A percentile compares a stretch with the other conserved stretches of the same genome.
Conservation (phyloP, 2,113 vertebrate genomes). For the Coptodon rendalli region DNA sequence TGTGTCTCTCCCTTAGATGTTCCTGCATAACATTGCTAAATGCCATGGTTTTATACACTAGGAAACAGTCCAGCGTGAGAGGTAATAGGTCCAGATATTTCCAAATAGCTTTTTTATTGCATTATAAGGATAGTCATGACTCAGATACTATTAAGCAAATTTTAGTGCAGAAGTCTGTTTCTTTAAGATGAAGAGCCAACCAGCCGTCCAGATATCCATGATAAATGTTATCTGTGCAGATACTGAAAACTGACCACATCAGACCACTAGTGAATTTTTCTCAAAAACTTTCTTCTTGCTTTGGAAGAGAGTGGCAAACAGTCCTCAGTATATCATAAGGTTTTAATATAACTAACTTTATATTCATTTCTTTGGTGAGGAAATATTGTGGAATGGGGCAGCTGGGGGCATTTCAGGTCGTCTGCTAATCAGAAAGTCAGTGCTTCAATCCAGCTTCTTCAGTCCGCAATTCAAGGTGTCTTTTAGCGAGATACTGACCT, state of each 20-base stretch:
- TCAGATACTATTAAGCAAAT: neutral
- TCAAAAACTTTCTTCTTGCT: neutral
- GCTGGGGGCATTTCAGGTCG: neutral
- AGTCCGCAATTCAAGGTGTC: neutral
- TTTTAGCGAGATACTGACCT: neutral
- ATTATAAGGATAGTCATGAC: neutral
- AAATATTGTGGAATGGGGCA: neutral
- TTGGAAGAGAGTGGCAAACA: neutral
- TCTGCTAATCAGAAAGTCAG: neutral
- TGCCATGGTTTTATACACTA: neutral
- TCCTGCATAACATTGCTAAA: neutral
- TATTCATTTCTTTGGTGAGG: neutral
- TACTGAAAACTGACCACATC: neutral
- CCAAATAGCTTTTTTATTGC: neutral
- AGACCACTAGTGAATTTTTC: neutral
- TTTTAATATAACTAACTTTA: neutral
- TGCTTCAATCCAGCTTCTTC: neutral
- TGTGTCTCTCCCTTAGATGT: neutral
- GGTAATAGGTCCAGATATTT: neutral
- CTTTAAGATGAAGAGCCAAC: neutral
- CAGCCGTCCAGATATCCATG: neutral
- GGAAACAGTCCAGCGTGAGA: neutral
- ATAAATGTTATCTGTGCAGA: neutral
- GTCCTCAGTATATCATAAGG: neutral
- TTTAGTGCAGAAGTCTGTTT: neutral